phyloP scores from a whole-genome alignment of 2,113 vertebrate genomes.

The Dasyurus viverrinus region DNA sequence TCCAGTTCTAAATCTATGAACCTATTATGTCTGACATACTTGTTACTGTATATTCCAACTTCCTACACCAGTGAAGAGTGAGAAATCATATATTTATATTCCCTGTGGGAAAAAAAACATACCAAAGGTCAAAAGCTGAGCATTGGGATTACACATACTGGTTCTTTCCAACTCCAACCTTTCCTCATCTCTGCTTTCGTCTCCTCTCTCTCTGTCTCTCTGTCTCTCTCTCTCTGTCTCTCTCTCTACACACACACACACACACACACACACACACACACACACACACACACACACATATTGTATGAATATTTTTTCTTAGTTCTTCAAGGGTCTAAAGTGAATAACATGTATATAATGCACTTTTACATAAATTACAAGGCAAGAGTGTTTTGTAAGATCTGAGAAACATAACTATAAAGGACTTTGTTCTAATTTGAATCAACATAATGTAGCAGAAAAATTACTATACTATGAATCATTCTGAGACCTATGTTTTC shows the following conservation, averaged over 20 bases:
- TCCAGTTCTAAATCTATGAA: not conserved
- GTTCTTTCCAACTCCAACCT: not conserved
- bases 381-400: not conserved
- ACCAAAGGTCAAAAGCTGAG: not conserved
- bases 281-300: too few species aligned
- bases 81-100: not conserved
- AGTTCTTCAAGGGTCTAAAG: not conserved
- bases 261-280: too few species aligned
- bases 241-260: too few species aligned
- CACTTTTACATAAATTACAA: not conserved
- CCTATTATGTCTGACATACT: not conserved
- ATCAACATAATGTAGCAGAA: not conserved
- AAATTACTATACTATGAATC: not conserved
- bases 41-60: not conserved
- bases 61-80: constrained; percentile 8
- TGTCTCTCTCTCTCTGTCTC: too few species aligned
- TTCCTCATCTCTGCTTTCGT: not conserved
- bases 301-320: not conserved
- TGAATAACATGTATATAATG: not conserved
- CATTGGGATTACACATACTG: not conserved
- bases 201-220: not conserved
- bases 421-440: not conserved
- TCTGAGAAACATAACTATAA: not conserved
- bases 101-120: not conserved
- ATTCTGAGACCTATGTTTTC: not conserved